These are phyloP conservation scores for Nudaria mundana DNA, from an alignment of 2,888 invertebrate genomes.

Conservation along the genomic window DNA sequence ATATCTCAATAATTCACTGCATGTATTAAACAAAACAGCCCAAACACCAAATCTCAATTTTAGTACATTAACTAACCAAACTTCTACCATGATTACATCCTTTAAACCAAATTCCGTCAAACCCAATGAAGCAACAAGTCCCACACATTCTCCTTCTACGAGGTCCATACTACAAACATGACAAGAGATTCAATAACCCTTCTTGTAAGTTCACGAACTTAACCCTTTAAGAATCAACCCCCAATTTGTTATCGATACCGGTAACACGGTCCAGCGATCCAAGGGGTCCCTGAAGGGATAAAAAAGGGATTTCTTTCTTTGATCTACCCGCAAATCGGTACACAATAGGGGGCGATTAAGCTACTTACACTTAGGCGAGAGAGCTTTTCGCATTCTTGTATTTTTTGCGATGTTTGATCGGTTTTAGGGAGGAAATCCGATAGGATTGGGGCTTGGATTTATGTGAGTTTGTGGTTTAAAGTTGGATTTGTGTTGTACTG, in stretches of 20 bases:
- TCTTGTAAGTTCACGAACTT: conserved; percentile 53
- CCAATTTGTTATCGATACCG: conserved; percentile 77
- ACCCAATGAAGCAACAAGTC: conserved; percentile 19
- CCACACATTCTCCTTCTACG: background rate
- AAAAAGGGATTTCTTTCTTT: conserved; percentile 68
- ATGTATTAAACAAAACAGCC: no score
- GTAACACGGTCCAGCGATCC: conserved; percentile 58
- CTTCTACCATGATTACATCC: no score
- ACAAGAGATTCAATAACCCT: conserved; percentile 48
- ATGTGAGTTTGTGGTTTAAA: conserved; percentile 3
- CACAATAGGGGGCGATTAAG: conserved; percentile 64
- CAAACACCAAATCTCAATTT: no score
- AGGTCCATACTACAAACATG: conserved; percentile 19
- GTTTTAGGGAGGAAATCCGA: conserved; percentile 25
- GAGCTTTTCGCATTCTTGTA: conserved; percentile 35
- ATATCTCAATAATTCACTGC: no score
- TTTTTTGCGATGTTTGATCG: conserved; percentile 32
- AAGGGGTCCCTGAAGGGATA: conserved; percentile 62
- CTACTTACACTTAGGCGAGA: conserved; percentile 56
- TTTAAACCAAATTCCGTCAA: no score
- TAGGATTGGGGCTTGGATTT: conserved; percentile 8
- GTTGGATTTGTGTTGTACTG: background rate
- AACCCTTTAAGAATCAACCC: conserved; percentile 61
- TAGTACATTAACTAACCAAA: no score
- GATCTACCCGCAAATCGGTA: conserved; percentile 69